Conservation (phyloP, 2,888 invertebrate genomes). For the Idaea aversata region DNA sequence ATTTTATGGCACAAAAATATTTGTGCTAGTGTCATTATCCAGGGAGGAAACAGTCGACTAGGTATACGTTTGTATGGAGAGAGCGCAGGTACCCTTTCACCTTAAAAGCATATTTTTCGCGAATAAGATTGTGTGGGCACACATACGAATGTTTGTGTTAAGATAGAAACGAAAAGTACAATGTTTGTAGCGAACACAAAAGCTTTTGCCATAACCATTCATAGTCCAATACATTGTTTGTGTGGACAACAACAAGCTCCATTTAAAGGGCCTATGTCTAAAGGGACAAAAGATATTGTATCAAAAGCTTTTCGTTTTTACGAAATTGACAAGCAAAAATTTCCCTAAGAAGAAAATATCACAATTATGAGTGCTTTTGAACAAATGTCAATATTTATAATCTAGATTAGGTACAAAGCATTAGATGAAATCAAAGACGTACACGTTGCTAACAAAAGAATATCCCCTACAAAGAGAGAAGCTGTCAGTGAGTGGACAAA, state of each 20-base stretch:
- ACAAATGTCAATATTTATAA: conserved; percentile 19
- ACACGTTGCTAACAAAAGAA: conserved; percentile 52
- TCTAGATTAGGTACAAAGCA: conserved; percentile 10
- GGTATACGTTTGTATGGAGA: too few relatives aligned
- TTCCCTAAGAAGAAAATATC: background rate
- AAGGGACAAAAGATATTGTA: background rate
- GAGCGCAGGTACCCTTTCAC: too few relatives aligned
- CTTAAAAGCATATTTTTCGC: conserved; percentile 3
- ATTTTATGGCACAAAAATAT: too few relatives aligned
- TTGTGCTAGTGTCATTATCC: too few relatives aligned
- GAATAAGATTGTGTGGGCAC: conserved; percentile 3
- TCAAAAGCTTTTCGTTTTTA: conserved; percentile 4
- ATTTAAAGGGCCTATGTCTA: background rate
- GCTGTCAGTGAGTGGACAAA: conserved; percentile 67
- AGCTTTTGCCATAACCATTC: background rate
- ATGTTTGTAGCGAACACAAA: background rate
- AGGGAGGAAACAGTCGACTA: too few relatives aligned
- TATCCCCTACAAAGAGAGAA: conserved; percentile 65
- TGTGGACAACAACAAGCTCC: background rate
- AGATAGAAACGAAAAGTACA: background rate
- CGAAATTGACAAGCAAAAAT: conserved; percentile 4
- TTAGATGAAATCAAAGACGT: conserved; percentile 33
- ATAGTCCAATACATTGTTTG: background rate
- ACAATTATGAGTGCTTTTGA: background rate
- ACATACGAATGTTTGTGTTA: background rate